Base-by-base conservation (phyloP, 2,797 vertebrate species). In the Setipinna tenuifilis region DNA sequence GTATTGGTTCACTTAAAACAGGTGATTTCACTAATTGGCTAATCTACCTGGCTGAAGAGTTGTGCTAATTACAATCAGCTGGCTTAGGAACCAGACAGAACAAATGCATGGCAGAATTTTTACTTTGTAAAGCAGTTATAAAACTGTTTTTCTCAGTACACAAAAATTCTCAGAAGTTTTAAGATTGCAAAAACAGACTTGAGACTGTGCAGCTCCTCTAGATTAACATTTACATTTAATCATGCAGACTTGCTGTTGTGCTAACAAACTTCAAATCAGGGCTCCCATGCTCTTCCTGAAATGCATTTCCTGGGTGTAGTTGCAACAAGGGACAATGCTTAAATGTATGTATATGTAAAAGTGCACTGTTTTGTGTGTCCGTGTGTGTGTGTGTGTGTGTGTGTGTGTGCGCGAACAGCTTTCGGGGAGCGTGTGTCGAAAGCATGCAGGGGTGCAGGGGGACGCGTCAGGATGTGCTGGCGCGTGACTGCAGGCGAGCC, bases 401-500 rank as follows among this genome's bases (percentile, higher is more conserved):
- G 75, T 23, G 82, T 44, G 78, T 61, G 78, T 57, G 85, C 78
- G 78, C 44, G 85, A 82, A 9, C 65, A 23, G 6, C 9, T 71
- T 11, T 71, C n/a, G 5, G 68, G 16, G 28, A 25, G 62, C 14
- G 62, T 28, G 25, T 68, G 62, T 68, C 3, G 4, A 31, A 11
- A 25, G 46, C 23, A 9, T 10, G 35, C 31, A 46, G 83, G 82
- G 86, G 82, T 78, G 87, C 83, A 71, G 16, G 21, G 88, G 86
- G 88, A 87, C 86, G 61, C 86, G 83, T 86, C 46, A 87, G 85
- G 88, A 89, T 90, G 87, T 88, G 85, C 84, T 81, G 86, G 85
- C 85, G 90, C 88, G 84, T 90, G 87, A 90, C 88, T 89, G 81
- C 75, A 86, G 86, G 82, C 83, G 68, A 83, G 68, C 84, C 90